These are phyloP conservation scores for Gadopsis bispinosus DNA, from an alignment of 2,797 vertebrate species.

Conservation along the genomic window DNA sequence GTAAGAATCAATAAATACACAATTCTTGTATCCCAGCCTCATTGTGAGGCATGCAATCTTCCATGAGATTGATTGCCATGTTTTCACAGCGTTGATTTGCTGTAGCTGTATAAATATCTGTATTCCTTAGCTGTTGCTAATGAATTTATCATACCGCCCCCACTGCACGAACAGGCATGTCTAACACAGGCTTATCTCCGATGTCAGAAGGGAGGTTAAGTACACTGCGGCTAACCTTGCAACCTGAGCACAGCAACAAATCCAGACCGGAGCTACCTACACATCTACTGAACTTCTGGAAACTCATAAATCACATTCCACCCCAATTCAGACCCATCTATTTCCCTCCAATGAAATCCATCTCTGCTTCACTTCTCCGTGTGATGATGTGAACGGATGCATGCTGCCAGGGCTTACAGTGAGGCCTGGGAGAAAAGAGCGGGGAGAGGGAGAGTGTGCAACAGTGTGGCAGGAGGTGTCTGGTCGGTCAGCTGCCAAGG, in stretches of 20 bases:
- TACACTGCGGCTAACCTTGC: slow-evolving; percentile 39
- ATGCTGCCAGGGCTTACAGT: slow-evolving; percentile 10
- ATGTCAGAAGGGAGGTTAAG: slow-evolving; percentile 46
- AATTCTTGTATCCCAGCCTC: slow-evolving; percentile 25
- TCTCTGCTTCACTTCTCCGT: slow-evolving; percentile 27
- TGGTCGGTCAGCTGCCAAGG: slow-evolving; percentile 49
- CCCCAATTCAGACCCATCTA: slow-evolving; percentile 30
- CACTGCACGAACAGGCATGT: slow-evolving; percentile 37
- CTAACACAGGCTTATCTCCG: slow-evolving; percentile 29
- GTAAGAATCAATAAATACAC: slow-evolving; percentile 67
- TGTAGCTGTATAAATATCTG: slow-evolving; percentile 44
- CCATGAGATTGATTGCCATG: slow-evolving; percentile 49
- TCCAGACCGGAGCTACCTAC: not conserved
- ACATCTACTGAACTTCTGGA: slow-evolving; percentile 44
- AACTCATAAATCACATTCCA: slow-evolving; percentile 40
- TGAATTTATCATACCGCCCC: slow-evolving; percentile 45
- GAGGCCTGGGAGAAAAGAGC: slow-evolving; percentile 7
- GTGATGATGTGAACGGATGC: slow-evolving; percentile 36
- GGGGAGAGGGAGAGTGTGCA: slow-evolving; percentile 6
- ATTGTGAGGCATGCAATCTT: slow-evolving; percentile 35
- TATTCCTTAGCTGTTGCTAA: slow-evolving; percentile 41
- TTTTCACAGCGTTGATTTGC: slow-evolving; percentile 52
- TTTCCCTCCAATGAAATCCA: slow-evolving; percentile 32
- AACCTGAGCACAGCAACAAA: slow-evolving; percentile 28
- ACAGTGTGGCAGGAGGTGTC: slow-evolving; percentile 60